Evolutionary conservation across 2,888 invertebrate genomes (phyloP).

Genomic region (Hipparchia sbordonii): DNA sequence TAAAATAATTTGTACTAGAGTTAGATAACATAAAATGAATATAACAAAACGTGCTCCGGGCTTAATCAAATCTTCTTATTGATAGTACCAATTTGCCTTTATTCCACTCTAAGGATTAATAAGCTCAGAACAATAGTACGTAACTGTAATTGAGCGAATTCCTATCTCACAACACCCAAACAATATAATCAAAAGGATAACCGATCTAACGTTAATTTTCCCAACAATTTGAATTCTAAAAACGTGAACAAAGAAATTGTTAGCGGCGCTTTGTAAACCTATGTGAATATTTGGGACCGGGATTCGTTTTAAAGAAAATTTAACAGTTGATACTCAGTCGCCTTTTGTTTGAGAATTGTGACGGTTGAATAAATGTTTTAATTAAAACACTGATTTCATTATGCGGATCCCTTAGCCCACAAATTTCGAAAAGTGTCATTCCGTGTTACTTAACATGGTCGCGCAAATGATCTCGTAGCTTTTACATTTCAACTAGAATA

Average conservation of each 20-base stretch:
- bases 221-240: constrained; percentile 22
- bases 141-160: constrained; percentile 32
- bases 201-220: constrained; percentile 27
- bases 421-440: constrained; percentile 31
- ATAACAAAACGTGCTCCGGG: background rate
- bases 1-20: background rate
- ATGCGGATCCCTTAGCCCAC: constrained; percentile 23
- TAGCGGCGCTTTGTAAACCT: constrained; percentile 21
- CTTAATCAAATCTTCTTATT: background rate
- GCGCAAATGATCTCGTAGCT: constrained; percentile 18
- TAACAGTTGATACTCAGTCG: constrained; percentile 26
- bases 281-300: constrained; percentile 26
- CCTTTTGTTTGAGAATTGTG: constrained; percentile 29
- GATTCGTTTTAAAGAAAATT: constrained; percentile 37
- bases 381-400: constrained; percentile 39
- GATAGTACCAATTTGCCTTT: constrained; percentile 20
- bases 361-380: constrained; percentile 36
- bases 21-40: background rate
- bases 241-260: constrained; percentile 29
- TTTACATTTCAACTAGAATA: constrained; percentile 13
- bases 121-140: constrained; percentile 32
- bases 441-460: constrained; percentile 26
- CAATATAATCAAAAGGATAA: constrained; percentile 30
- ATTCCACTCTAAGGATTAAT: constrained; percentile 34
- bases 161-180: constrained; percentile 25